These are phyloP conservation scores for Metallyticus violacea DNA, from an alignment of 2,888 invertebrate genomes.

Conservation along the genomic window DNA sequence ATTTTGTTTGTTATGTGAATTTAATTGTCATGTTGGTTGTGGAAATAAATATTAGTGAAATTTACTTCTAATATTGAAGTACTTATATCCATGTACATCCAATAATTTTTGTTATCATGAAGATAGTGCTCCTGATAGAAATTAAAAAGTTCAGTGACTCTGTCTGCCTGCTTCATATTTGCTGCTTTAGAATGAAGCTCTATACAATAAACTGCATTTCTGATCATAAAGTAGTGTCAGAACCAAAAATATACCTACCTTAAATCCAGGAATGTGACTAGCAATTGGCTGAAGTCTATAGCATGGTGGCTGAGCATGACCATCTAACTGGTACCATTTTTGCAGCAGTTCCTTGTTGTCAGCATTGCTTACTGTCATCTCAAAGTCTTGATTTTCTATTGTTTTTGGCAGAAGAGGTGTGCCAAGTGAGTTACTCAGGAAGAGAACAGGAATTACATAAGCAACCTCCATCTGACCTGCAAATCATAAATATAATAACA, in stretches of 20 bases:
- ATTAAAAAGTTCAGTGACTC: too few species aligned
- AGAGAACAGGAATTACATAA: slow-evolving; percentile 73
- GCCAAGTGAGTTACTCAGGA: slow-evolving; percentile 74
- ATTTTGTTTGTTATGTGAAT: too few species aligned
- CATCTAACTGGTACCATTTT: slow-evolving; percentile 65
- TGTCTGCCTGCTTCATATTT: too few species aligned
- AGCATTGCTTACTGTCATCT: slow-evolving; percentile 67
- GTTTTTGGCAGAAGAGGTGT: slow-evolving; percentile 74
- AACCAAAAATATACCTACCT: slow-evolving; percentile 38
- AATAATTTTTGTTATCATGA: too few species aligned
- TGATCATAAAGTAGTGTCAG: slow-evolving; percentile 36
- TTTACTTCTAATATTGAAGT: too few species aligned
- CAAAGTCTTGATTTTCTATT: slow-evolving; percentile 75
- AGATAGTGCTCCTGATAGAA: too few species aligned
- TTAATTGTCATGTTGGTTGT: too few species aligned
- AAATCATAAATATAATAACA: slow-evolving; percentile 30
- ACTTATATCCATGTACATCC: too few species aligned
- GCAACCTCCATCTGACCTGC: slow-evolving; percentile 70
- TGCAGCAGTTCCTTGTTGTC: slow-evolving; percentile 46
- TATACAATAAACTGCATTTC: too few species aligned
- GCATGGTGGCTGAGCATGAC: slow-evolving; percentile 70
- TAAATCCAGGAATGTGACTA: slow-evolving; percentile 54
- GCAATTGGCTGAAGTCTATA: slow-evolving; percentile 66
- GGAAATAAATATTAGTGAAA: too few species aligned
- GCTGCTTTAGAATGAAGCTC: too few species aligned